These are phyloP conservation scores for Scolopax bukidnonensis DNA, from an alignment of 2,797 vertebrate species.

Conservation along the genomic window DNA sequence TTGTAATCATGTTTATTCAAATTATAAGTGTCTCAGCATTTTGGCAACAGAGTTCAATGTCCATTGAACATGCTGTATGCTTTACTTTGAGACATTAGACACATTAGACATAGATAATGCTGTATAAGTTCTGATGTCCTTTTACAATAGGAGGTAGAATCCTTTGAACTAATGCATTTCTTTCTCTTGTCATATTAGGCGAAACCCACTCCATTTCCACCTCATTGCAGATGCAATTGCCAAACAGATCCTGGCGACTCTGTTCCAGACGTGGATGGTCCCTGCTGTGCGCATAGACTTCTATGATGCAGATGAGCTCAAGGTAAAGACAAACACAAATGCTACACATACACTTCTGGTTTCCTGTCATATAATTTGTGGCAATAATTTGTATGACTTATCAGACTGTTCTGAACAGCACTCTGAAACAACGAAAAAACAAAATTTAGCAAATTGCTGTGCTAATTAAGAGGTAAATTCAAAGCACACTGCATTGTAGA, in stretches of 20 bases:
- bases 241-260: slow-evolving; percentile 92
- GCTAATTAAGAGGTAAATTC: slow-evolving; percentile 63
- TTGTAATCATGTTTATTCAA: not conserved
- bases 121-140: not conserved
- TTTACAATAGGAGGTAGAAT: not conserved
- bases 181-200: slow-evolving; percentile 73
- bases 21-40: not conserved
- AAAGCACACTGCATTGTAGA: slow-evolving; percentile 33
- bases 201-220: slow-evolving; percentile 98
- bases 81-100: not conserved
- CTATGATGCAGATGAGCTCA: slow-evolving; percentile 96
- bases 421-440: slow-evolving; percentile 59
- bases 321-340: slow-evolving; percentile 80
- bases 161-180: not conserved
- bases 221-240: slow-evolving; percentile 97
- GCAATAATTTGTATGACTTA: slow-evolving; percentile 58
- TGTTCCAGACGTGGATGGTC: slow-evolving; percentile 99
- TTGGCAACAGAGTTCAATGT: not conserved
- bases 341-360: not conserved
- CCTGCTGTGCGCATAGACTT: slow-evolving; percentile 95
- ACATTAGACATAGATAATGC: not conserved
- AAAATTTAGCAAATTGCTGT: slow-evolving; percentile 67
- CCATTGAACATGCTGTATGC: accelerated
- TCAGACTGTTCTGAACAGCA: slow-evolving; percentile 64
- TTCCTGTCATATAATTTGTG: not conserved